These are phyloP conservation scores for Tragopan temminckii DNA, from an alignment of 2,797 vertebrate species.

Conservation along the genomic window DNA sequence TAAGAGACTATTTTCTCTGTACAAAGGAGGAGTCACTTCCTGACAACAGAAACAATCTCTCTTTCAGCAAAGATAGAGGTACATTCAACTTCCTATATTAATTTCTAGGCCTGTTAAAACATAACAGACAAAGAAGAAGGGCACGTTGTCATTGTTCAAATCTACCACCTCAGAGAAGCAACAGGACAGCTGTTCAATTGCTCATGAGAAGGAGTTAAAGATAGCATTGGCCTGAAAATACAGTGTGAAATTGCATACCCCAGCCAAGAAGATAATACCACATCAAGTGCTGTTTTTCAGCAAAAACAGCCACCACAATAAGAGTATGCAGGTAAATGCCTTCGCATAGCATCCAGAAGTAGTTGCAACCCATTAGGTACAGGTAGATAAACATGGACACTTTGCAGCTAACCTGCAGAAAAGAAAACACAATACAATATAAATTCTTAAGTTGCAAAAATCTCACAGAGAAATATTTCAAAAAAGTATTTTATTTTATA, in stretches of 20 bases:
- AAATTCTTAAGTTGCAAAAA: background rate
- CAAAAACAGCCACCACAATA: constrained; percentile 97
- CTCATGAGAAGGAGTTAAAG: background rate
- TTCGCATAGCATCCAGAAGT: constrained; percentile 99
- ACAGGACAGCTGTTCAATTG: background rate
- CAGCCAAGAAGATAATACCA: constrained; percentile 99
- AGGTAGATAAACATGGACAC: constrained; percentile 93
- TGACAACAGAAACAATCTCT: constrained; percentile 53
- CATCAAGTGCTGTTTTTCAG: constrained; percentile 95
- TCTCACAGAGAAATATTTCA: background rate
- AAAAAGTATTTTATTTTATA: background rate
- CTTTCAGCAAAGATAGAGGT: constrained; percentile 32
- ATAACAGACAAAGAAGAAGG: background rate
- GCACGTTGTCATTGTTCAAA: background rate
- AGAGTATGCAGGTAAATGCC: constrained; percentile 97
- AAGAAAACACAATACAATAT: background rate
- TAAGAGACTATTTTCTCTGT: constrained; percentile 43
- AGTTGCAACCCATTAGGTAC: constrained; percentile 96
- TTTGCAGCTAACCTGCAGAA: constrained; percentile 92
- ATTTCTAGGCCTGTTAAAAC: constrained; percentile 34
- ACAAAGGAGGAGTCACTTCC: constrained; percentile 73
- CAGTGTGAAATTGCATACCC: constrained; percentile 83
- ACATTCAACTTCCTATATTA: background rate
- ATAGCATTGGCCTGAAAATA: background rate
- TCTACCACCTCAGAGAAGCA: background rate